Conservation (phyloP, 2,113 vertebrate genomes). For the Ornithorhynchus anatinus region DNA sequence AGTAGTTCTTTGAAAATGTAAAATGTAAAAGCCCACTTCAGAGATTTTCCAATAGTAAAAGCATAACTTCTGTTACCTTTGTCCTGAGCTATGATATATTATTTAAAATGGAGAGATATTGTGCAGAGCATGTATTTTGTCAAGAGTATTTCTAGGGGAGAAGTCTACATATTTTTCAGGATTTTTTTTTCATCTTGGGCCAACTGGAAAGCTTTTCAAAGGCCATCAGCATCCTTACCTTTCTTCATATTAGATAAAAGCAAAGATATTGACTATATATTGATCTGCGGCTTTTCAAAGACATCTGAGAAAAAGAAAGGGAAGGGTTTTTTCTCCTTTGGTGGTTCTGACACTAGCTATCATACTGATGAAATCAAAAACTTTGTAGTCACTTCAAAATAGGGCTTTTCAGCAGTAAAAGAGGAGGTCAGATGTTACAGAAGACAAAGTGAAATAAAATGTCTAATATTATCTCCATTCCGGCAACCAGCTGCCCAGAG, state of each 20-base stretch:
- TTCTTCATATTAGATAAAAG: constrained; percentile 25
- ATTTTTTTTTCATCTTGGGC: constrained; percentile 45
- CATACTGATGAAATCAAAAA: neutral
- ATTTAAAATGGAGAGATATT: constrained; percentile 36
- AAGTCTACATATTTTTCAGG: constrained; percentile 27
- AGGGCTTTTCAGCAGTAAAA: neutral
- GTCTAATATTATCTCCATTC: no score
- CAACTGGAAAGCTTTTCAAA: constrained; percentile 54
- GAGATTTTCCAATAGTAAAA: neutral
- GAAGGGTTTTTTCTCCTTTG: neutral
- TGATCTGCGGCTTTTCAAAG: constrained; percentile 48
- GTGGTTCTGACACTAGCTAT: neutral
- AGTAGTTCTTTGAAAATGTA: neutral
- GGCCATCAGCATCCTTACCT: constrained; percentile 39
- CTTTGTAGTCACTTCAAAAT: neutral
- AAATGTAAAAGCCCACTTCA: neutral
- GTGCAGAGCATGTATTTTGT: constrained; percentile 21
- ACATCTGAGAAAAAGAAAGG: constrained; percentile 8
- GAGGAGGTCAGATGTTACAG: no score
- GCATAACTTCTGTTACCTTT: neutral
- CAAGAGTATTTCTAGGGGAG: constrained; percentile 41
- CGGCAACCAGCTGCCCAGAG: no score
- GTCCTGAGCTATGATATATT: constrained; percentile 39
- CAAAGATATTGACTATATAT: constrained; percentile 38
- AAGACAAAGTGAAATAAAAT: no score